Conservation (phyloP, 1,140 invertebrate genomes). For the Lucilia sericata region DNA sequence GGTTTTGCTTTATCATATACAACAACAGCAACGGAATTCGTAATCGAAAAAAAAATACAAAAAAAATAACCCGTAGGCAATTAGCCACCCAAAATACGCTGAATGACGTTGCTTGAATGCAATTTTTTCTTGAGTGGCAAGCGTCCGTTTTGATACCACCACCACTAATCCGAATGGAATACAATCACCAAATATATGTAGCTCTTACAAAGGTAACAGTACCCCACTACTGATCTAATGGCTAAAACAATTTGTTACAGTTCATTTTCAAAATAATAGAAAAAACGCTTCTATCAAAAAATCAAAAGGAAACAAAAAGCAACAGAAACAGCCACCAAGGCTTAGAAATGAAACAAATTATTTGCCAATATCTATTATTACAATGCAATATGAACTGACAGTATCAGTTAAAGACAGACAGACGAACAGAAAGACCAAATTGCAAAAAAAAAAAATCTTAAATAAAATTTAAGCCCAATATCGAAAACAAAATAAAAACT, state of each 20-base stretch:
- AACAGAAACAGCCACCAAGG: not conserved
- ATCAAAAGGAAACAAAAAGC: too few species aligned
- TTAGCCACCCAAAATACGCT: conserved; percentile 33
- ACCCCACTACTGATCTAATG: not conserved
- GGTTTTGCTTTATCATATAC: not conserved
- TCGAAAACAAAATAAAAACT: not conserved
- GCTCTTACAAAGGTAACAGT: not conserved
- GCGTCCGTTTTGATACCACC: conserved; percentile 10
- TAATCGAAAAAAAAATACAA: not conserved
- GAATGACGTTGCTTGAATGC: conserved; percentile 27
- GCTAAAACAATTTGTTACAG: not conserved
- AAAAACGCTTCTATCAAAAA: too few species aligned
- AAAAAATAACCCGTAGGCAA: not conserved
- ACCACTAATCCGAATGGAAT: not conserved
- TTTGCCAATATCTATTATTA: conserved; percentile 23
- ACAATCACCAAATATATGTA: not conserved
- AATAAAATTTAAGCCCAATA: too few species aligned
- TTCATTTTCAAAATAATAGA: not conserved
- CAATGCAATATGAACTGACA: not conserved
- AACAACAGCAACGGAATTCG: not conserved
- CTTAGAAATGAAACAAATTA: not conserved
- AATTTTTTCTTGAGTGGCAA: conserved; percentile 25
- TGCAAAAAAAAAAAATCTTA: too few species aligned
- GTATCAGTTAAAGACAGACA: not conserved
- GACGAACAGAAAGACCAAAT: too few species aligned